Evolutionary conservation across 1,140 invertebrate species (phyloP), one percentile per base, ranked within the genome.

Genomic region (Theocolax elegans): DNA sequence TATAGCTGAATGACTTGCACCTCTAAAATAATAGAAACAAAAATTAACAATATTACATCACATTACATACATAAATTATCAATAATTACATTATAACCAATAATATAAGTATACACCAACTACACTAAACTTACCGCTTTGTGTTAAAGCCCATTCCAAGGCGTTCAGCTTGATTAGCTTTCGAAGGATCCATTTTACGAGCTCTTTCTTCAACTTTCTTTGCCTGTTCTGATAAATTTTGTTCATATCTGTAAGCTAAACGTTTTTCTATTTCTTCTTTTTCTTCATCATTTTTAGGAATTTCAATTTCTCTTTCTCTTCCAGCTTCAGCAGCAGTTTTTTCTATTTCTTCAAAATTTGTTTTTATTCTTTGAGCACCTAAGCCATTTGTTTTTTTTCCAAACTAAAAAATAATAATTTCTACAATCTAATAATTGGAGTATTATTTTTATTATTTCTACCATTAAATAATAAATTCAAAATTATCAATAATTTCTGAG

Each of bases 291-390:
- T 84, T 87, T 83, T 89, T 85, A 2, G 68, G 40, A 13, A 46
- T n/a, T 7, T 71, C 51, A 21, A n/a, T 23, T 78, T 89, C 85
- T 15, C 91, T 84, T 80, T 94, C 91, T 81, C 95, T 95, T 29
- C 91, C 89, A 74, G 94, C 89, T 70, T 87, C 87, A 73, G 92
- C 91, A 0, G 95, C 95, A 79, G 95, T 92, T 76, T 91, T 91
- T 86, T 99, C 97, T 49, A 99, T 91, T 78, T 98, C 97, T n/a
- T 93, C 93, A 85, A 99, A 99, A 85, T 99, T 97, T 13, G 93
- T 90, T 77, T 92, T 95, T 7, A 99, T 94, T 84, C 95, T 95
- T 64, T 96, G 97, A n/a, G 97, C 98, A 64, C 97, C 97, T n/a
- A 99, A 84, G 1, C 96, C 94, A 46, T 89, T 90, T 40, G 74